Evolutionary conservation across 2,113 vertebrate species (phyloP), one percentile per base, ranked within the genome.

Genomic region (Poeciliopsis turrubarensis): DNA sequence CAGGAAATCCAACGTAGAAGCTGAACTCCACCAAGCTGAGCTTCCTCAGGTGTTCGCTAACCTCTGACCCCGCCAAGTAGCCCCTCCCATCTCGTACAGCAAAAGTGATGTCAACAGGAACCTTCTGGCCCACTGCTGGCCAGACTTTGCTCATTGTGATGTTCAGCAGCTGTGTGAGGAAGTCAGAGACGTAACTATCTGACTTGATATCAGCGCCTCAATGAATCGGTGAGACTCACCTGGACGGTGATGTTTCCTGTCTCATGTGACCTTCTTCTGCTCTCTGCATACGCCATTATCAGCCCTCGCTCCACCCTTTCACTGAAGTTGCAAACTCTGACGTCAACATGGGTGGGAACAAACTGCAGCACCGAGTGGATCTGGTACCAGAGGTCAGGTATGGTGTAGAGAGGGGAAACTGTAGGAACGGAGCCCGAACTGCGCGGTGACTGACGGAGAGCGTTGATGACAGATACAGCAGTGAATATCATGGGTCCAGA

Each of bases 311-410:
- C 97, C 1, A 99, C 93, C 3, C 89, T 95, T 79, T 94, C 95
- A 27, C 95, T 97, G 60, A 99, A 99, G 93, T 94, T 97, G 73
- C 97, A 99, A 79, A 99, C 92, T 3, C 97, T 89, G 17, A 96
- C 86, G 25, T 99, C 98, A 57, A 98, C 87, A 0, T 95, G 95
- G 15, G 90, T 86, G 29, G 97, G 97, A 61, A 99, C 97, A 78
- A 99, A 98, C 94, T 99, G 97, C 77, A 99, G 95, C 30, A 98
- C 96, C 19, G 96, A 95, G 88, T 98, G 97, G 66, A 98, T 93
- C 51, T 96, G 97, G 89, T 96, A 96, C 73, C 93, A 92, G 89
- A 92, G 81, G 77, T 96, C 96, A 0, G 97, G 96, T 62, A 95
- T 88, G 13, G 91, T 75, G 67, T 95, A 95, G 57, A 96, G 94